These are phyloP conservation scores for Euglossa dilemma DNA, from an alignment of 1,140 invertebrate species.

Conservation along the genomic window DNA sequence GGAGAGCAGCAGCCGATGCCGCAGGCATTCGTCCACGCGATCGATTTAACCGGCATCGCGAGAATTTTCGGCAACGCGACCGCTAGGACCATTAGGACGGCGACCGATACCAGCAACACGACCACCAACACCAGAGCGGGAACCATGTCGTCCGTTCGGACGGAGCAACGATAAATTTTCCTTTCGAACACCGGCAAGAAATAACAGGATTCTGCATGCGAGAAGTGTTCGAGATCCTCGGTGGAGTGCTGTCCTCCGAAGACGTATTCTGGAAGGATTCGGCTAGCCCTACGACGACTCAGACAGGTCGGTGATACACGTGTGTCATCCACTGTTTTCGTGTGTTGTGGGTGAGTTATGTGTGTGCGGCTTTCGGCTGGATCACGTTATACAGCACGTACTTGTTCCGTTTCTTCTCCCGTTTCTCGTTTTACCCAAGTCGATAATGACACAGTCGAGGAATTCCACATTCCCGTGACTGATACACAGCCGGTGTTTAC, in stretches of 20 bases:
- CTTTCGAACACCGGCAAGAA: not conserved
- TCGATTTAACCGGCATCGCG: not conserved
- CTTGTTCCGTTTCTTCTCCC: conserved; percentile 9
- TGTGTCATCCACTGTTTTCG: conserved; percentile 51
- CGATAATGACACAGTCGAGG: conserved; percentile 31
- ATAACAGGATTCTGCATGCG: conserved; percentile 72
- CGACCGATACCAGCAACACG: too few relatives aligned
- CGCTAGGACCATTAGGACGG: not conserved
- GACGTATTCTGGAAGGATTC: conserved; percentile 68
- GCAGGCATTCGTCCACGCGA: not conserved
- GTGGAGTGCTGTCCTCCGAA: conserved; percentile 72
- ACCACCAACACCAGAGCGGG: not conserved
- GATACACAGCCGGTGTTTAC: conserved; percentile 20
- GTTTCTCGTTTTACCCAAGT: conserved; percentile 6
- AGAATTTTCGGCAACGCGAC: not conserved
- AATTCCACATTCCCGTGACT: conserved; percentile 18
- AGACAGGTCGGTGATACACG: conserved; percentile 72
- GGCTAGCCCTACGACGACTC: conserved; percentile 64
- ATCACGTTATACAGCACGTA: conserved; percentile 31
- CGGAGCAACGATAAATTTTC: conserved; percentile 47
- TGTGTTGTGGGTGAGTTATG: conserved; percentile 55
- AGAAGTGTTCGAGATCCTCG: conserved; percentile 74
- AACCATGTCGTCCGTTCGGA: conserved; percentile 35
- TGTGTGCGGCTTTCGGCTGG: conserved; percentile 25
- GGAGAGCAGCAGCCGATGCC: not conserved